A percentile compares a stretch with the other conserved stretches of the same genome.
phyloP scores from a whole-genome alignment of 1,140 invertebrate species.

The Drosophila sproati region DNA sequence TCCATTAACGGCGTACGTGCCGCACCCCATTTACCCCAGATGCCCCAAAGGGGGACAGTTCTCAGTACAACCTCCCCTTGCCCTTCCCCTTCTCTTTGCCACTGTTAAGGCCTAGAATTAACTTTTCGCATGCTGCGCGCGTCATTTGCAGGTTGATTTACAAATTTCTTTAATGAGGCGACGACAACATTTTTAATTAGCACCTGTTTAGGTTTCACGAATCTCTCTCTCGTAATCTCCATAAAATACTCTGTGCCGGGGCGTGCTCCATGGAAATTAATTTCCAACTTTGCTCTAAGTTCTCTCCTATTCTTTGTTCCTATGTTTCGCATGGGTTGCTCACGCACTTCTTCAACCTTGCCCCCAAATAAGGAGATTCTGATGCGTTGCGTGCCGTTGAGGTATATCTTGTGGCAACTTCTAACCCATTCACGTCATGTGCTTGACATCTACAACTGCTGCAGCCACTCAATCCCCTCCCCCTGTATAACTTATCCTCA shows the following conservation, averaged over 20 bases:
- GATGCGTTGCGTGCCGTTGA: conserved; percentile 43
- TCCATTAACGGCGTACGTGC: conserved; percentile 74
- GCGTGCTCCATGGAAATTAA: conserved; percentile 58
- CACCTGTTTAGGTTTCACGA: conserved; percentile 56
- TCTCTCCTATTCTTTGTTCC: neutral
- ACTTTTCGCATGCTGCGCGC: conserved; percentile 48
- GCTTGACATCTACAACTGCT: conserved; percentile 38
- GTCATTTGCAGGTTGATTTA: conserved; percentile 69
- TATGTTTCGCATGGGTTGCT: conserved; percentile 17
- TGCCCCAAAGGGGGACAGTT: conserved; percentile 12
- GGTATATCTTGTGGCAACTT: neutral
- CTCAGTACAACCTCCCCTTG: neutral
- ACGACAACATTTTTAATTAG: conserved; percentile 82
- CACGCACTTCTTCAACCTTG: conserved; percentile 53
- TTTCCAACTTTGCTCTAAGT: conserved; percentile 54
- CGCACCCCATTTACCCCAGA: conserved; percentile 21
- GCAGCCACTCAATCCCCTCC: conserved; percentile 31
- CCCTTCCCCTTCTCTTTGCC: neutral
- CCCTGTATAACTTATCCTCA: neutral
- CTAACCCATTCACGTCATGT: conserved; percentile 30
- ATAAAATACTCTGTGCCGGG: conserved; percentile 50
- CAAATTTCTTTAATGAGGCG: conserved; percentile 77
- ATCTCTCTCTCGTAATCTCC: conserved; percentile 55
- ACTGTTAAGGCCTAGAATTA: conserved; percentile 14
- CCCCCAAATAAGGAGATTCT: conserved; percentile 52